Evolutionary conservation across 2,113 vertebrate genomes (phyloP).

Genomic region (Nerophis lumbriciformis): DNA sequence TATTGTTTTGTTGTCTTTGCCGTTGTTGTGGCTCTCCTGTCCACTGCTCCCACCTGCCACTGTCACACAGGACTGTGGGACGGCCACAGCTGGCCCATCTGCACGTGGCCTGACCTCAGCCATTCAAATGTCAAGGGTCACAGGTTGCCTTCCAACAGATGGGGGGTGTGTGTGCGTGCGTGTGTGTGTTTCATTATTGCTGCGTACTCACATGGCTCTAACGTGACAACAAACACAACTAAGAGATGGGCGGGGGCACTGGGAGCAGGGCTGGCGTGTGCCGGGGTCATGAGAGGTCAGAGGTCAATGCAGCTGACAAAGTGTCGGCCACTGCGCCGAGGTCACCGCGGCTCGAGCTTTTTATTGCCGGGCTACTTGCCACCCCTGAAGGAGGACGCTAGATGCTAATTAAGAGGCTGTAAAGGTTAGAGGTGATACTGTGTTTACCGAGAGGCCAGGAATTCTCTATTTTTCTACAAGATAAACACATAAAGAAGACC

Average conservation of each 20-base stretch:
- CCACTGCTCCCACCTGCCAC: conserved; percentile 10
- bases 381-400: conserved; percentile 11
- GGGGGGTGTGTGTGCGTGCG: neutral
- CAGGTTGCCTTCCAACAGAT: conserved; percentile 58
- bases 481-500: no score
- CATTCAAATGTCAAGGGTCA: conserved; percentile 49
- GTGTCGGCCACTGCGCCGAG: conserved; percentile 24
- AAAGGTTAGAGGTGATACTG: conserved; percentile 20
- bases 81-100: conserved; percentile 32
- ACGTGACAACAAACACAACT: conserved; percentile 40
- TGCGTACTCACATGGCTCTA: conserved; percentile 40
- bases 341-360: conserved; percentile 34
- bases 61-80: conserved; percentile 14
- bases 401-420: conserved; percentile 28
- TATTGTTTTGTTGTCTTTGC: conserved; percentile 28
- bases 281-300: conserved; percentile 47
- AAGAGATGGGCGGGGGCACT: conserved; percentile 9
- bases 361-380: conserved; percentile 21
- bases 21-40: neutral
- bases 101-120: conserved; percentile 37
- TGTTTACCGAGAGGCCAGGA: neutral
- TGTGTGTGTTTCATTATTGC: conserved; percentile 22
- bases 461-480: neutral
- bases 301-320: conserved; percentile 51
- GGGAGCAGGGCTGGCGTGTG: conserved; percentile 45